phyloP scores from a whole-genome alignment of 2,888 invertebrate species.

The Serripes groenlandicus region DNA sequence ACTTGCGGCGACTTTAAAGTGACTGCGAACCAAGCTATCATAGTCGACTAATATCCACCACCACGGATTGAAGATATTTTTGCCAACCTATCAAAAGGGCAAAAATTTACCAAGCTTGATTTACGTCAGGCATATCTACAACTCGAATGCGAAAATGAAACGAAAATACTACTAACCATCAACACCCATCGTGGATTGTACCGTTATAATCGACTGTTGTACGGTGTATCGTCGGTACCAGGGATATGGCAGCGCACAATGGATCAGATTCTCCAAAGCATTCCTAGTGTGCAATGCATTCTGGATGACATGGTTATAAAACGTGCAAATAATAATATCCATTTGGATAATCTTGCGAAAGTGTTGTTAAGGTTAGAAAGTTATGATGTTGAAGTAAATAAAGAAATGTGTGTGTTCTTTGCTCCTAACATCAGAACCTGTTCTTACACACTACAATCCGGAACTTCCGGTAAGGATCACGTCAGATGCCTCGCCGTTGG shows the following conservation, averaged over 20 bases:
- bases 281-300: slow-evolving; percentile 64
- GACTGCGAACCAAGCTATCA: no score
- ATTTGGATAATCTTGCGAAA: slow-evolving; percentile 25
- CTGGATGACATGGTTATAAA: slow-evolving; percentile 37
- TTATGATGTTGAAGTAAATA: slow-evolving; percentile 30
- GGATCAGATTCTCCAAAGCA: no score
- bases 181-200: slow-evolving; percentile 63
- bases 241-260: slow-evolving; percentile 69
- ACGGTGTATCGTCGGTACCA: slow-evolving; percentile 66
- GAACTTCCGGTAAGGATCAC: not conserved
- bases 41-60: no score
- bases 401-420: slow-evolving; percentile 39
- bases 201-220: slow-evolving; percentile 66
- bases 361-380: slow-evolving; percentile 13
- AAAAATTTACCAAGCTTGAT: slow-evolving; percentile 48
- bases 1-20: no score
- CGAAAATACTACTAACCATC: slow-evolving; percentile 19
- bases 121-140: slow-evolving; percentile 31
- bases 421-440: no score
- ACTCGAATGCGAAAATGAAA: slow-evolving; percentile 25
- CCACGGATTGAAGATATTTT: slow-evolving; percentile 73
- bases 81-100: slow-evolving; percentile 44
- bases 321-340: slow-evolving; percentile 14
- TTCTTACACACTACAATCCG: not conserved
- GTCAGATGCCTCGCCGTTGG: not conserved